Evolutionary conservation across 1,140 invertebrate species (phyloP), one percentile per base, ranked within the genome.

Genomic region (Drosophila tropicalis): DNA sequence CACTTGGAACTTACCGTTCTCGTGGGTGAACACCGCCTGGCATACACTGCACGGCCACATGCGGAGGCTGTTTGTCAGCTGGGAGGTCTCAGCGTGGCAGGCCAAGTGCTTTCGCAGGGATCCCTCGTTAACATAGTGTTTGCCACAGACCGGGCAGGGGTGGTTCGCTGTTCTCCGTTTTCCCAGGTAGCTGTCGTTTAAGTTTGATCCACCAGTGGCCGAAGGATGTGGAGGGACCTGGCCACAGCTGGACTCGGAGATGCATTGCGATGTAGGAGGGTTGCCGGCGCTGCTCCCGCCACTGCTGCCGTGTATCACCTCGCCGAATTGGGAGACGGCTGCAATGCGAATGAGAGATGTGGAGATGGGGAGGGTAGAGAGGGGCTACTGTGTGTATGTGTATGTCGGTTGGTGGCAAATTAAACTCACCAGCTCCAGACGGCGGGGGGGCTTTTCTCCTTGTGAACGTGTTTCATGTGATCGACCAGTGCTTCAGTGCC

Each of bases 31-130:
- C 65, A 98, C 97, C 58, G 97, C 97, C 93, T 98, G 97, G 90
- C 97, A 98, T 41, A 98, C 97, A 70, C 96, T 97, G 93, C 97
- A 98, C 13, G 97, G 97, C 97, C 97, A 98, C 97, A 98, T 98
- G 90, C 97, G 94, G 58, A 98, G 94, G 72, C 96, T 96, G 82
- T 95, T 96, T 79, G 96, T 96, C 54, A 98, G 94, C 92, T 97
- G 97, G 74, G 95, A 95, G 54, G 97, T 97, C 94, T 98, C 97
- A 15, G 97, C 97, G 93, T 98, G 97, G 90, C 96, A 97, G 64
- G 97, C 96, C 79, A 98, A 94, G 93, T 98, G 97, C 92, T 98
- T 98, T 81, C 97, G 94, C 70, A 98, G 93, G 72, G 96, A 97
- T 73, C 97, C 97, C 93, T 98, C 97, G 93, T 98, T 98, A 76